Conservation (phyloP, 2,888 invertebrate species). For the Calameuta pallipes region DNA sequence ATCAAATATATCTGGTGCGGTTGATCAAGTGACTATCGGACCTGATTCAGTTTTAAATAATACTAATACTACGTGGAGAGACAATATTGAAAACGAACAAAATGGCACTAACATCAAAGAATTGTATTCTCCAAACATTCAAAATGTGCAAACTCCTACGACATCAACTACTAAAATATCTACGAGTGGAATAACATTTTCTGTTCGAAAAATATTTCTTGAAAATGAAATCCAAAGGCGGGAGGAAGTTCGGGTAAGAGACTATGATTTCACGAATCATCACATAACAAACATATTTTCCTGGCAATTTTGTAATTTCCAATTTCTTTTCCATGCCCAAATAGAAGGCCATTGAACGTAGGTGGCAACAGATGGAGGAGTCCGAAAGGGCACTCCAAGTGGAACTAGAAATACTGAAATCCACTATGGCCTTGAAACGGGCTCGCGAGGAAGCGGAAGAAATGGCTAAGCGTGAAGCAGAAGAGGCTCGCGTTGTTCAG, state of each 20-base stretch:
- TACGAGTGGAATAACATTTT: conserved; percentile 46
- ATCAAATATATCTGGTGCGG: conserved; percentile 68
- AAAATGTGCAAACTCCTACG: conserved; percentile 44
- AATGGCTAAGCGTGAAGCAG: conserved; percentile 69
- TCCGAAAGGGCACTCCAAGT: conserved; percentile 56
- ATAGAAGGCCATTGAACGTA: conserved; percentile 57
- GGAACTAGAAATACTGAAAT: conserved; percentile 50
- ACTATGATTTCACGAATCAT: background rate
- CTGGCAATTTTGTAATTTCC: background rate
- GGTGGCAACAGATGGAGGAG: conserved; percentile 57
- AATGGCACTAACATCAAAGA: conserved; percentile 53
- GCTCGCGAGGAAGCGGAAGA: conserved; percentile 59
- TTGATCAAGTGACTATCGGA: conserved; percentile 70
- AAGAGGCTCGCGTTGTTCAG: conserved; percentile 68
- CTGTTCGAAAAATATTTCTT: conserved; percentile 54
- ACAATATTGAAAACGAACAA: conserved; percentile 47
- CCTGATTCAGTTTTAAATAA: conserved; percentile 60
- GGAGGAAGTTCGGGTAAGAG: conserved; percentile 53
- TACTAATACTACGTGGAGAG: conserved; percentile 24
- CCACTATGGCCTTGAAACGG: conserved; percentile 44
- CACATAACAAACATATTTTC: background rate
- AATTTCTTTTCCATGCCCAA: background rate
- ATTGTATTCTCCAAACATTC: conserved; percentile 62
- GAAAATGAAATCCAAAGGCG: conserved; percentile 57
- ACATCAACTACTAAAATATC: conserved; percentile 54